Percentiles rank a stretch among this genome's conserved stretches.
Conservation (phyloP, 2,113 vertebrate species). For the Protobothrops mucrosquamatus region DNA sequence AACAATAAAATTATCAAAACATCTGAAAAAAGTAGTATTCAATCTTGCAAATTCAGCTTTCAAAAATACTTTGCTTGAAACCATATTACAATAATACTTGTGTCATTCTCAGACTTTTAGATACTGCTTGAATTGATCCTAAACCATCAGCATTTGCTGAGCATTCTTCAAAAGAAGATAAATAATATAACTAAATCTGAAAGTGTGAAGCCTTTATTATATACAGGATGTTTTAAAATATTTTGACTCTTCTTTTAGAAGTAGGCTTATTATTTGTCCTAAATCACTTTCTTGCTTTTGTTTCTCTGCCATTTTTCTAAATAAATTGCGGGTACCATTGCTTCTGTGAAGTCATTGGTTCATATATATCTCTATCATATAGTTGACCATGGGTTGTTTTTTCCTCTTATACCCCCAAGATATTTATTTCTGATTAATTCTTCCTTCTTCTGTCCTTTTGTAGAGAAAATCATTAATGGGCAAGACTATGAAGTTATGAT, state of each 20-base stretch:
- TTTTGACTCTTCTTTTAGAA: background rate
- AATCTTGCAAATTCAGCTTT: background rate
- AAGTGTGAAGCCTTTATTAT: background rate
- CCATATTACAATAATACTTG: background rate
- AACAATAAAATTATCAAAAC: background rate
- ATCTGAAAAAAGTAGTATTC: background rate
- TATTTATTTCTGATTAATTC: background rate
- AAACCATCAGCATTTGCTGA: background rate
- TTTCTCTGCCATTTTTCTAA: background rate
- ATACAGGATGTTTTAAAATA: background rate
- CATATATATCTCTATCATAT: background rate
- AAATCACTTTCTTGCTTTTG: background rate
- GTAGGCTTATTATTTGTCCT: background rate
- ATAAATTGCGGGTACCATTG: background rate
- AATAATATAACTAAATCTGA: background rate
- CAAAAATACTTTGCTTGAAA: background rate
- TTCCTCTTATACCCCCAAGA: background rate
- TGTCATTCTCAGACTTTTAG: background rate
- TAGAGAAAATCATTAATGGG: slow-evolving; percentile 90
- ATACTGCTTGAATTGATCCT: background rate
- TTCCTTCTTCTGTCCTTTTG: background rate
- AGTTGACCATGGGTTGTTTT: background rate
- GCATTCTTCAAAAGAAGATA: background rate
- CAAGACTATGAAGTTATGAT: slow-evolving; percentile 94
- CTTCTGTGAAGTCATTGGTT: background rate